phyloP scores from a whole-genome alignment of 2,888 invertebrate genomes.

The Cerastis rubricosa region DNA sequence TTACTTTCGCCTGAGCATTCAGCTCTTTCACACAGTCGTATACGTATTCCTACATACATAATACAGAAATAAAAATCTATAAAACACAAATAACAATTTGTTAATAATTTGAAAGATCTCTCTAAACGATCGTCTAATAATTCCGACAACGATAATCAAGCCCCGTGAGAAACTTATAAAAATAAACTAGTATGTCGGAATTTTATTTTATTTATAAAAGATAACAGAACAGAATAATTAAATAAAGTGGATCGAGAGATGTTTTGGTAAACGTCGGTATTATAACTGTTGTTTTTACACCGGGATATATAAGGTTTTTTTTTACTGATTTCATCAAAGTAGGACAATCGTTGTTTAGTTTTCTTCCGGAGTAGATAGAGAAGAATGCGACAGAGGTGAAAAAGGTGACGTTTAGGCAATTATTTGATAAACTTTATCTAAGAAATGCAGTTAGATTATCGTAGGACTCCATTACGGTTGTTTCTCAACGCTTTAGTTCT shows the following conservation, averaged over 20 bases:
- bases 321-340: conserved; percentile 19
- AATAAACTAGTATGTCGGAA: conserved; percentile 60
- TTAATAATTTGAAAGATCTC: conserved; percentile 40
- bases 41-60: not conserved
- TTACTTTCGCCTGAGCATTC: not conserved
- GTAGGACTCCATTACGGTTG: conserved; percentile 17
- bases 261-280: conserved; percentile 60
- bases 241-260: conserved; percentile 63
- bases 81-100: conserved; percentile 51
- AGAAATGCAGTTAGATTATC: conserved; percentile 10
- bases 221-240: conserved; percentile 64
- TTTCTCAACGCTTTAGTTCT: not conserved
- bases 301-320: conserved; percentile 50
- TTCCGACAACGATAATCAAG: conserved; percentile 43
- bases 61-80: conserved; percentile 21
- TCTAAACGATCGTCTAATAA: conserved; percentile 54
- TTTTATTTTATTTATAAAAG: conserved; percentile 61
- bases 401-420: conserved; percentile 12
- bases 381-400: conserved; percentile 32
- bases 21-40: not conserved
- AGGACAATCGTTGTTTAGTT: conserved; percentile 10
- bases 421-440: conserved; percentile 23
- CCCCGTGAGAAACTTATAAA: conserved; percentile 62
- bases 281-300: conserved; percentile 61
- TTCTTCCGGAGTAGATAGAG: conserved; percentile 29